Percentiles rank a stretch among this genome's conserved stretches.
These are phyloP conservation scores for Moxostoma hubbsi DNA, from an alignment of 2,797 vertebrate species.

Conservation along the genomic window DNA sequence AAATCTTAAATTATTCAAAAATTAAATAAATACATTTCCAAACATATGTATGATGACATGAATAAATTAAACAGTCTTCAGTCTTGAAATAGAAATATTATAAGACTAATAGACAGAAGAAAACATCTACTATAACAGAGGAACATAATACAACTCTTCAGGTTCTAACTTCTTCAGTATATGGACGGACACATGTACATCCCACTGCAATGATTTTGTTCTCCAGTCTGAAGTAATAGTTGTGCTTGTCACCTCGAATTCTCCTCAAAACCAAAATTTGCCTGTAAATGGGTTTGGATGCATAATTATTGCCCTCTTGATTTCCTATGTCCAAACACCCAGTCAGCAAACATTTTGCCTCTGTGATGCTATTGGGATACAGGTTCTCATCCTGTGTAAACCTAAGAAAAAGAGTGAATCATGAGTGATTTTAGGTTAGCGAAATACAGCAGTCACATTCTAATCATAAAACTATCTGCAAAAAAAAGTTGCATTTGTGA, in stretches of 20 bases:
- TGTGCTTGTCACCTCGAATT: conserved; percentile 35
- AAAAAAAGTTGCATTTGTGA: not conserved
- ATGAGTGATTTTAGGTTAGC: conserved; percentile 26
- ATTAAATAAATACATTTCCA: not conserved
- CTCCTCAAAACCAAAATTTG: conserved; percentile 73
- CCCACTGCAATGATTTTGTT: conserved; percentile 73
- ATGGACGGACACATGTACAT: conserved; percentile 78
- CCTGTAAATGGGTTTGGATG: conserved; percentile 73
- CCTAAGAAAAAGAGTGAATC: conserved; percentile 56
- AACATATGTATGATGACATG: not conserved
- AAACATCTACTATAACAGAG: not conserved
- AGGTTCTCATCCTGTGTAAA: conserved; percentile 52
- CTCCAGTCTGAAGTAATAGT: conserved; percentile 71
- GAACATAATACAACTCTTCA: conserved; percentile 62
- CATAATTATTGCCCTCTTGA: conserved; percentile 64
- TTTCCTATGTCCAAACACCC: conserved; percentile 67
- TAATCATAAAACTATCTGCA: too few relatives aligned
- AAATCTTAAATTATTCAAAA: too few relatives aligned
- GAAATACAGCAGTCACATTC: too few relatives aligned
- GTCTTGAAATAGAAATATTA: not conserved
- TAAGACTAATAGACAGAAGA: not conserved
- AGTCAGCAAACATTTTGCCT: conserved; percentile 69
- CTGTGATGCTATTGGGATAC: conserved; percentile 55
- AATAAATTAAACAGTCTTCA: conserved; percentile 11
- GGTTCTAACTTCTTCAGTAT: conserved; percentile 54